phyloP scores from a whole-genome alignment of 2,113 vertebrate genomes.

The Numida meleagris region DNA sequence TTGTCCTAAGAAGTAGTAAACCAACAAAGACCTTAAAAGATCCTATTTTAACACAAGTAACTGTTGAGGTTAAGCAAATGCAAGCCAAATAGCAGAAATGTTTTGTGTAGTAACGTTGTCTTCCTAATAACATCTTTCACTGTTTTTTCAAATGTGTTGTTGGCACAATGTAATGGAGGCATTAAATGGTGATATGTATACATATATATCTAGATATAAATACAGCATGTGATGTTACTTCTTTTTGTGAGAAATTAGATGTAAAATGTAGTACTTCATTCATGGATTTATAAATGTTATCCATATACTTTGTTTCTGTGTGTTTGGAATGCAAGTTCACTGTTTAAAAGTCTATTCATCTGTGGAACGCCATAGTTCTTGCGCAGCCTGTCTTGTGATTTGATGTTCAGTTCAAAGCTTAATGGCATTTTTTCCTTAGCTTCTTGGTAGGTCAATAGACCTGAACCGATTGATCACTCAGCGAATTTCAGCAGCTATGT shows the following conservation, averaged over 20 bases:
- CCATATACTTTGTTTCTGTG: not conserved
- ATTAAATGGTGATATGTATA: not conserved
- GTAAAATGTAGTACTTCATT: not conserved
- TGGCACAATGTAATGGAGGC: not conserved
- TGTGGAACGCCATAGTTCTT: not conserved
- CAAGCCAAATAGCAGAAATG: not conserved
- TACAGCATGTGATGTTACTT: not conserved
- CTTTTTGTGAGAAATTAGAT: not conserved
- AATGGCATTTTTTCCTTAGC: slow-evolving; percentile 61
- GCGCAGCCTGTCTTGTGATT: not conserved
- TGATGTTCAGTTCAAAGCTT: not conserved
- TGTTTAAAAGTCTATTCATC: not conserved
- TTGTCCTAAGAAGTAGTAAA: not conserved
- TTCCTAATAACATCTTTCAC: not conserved
- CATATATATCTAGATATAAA: slow-evolving; percentile 3
- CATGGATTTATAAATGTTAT: not conserved
- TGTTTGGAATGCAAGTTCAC: not conserved
- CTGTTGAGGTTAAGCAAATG: not conserved
- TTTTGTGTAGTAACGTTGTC: not conserved
- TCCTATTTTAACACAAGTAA: not conserved
- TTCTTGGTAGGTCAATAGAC: slow-evolving; percentile 88
- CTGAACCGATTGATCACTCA: slow-evolving; percentile 89
- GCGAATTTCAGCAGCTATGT: slow-evolving; percentile 86
- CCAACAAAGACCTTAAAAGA: not conserved
- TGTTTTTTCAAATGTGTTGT: not conserved